Base-by-base conservation (phyloP, 1,140 invertebrate species). In the Aphelenchoides avenae region DNA sequence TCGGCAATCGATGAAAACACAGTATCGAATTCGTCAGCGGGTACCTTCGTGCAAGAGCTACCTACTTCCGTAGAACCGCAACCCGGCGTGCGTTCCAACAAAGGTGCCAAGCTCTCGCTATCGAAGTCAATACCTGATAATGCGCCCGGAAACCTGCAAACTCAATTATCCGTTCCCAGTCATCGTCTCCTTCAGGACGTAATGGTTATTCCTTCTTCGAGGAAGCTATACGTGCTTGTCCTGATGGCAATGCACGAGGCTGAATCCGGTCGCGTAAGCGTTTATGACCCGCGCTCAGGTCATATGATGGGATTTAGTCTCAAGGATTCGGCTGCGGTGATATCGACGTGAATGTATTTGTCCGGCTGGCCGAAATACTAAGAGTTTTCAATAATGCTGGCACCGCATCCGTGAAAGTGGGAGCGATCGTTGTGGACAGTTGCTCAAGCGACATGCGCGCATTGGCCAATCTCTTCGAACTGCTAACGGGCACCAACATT, bases 401-500 rank as follows among this genome's bases (percentile, higher is more conserved):
- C 64, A 22, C 42, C 66, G n/a, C 57, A 44, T 34, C 22, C n/a
- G n/a, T 69, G 11, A 61, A 71, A 24, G n/a, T 71, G 13, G 68
- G 68, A 20, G 69, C 62, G 18, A 52, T 71, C n/a, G 56, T 71
- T 20, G 49, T 71, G 3, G 69, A 71, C 54, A 71, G 51, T 22
- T 71, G 68, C 41, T 59, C 68, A 9, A 54, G 51, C n/a, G 68
- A 71, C 46, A 43, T 71, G 3, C 33, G 68, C 29, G 65, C 68
- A 2, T 55, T 71, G 20, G 68, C 68, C 29, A 64, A 71, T 52
- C 52, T 71, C 5, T 71, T 71, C 44, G 68, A 71, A 54, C 65
- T 71, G 18, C 51, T 71, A 26, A 63, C 68, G 5, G 68, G 68
- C 20, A 71, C 69, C 5, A 69, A 71, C 37, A 71, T 71, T 39